Base-by-base conservation (phyloP, 1,140 invertebrate species). In the Drosophila nigromelanica region DNA sequence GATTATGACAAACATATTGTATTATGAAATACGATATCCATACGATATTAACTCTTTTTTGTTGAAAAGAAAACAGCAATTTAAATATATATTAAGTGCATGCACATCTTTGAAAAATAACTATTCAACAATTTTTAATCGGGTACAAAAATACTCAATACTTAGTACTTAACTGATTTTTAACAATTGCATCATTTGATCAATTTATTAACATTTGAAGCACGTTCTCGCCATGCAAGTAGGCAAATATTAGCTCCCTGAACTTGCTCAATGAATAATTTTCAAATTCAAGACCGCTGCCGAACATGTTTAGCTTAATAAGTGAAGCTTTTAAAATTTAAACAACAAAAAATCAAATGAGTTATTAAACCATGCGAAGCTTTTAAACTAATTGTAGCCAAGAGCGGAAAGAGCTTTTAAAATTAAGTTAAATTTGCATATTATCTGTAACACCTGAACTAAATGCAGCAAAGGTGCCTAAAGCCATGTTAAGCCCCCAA, bases 271-370 rank as follows among this genome's bases (percentile, higher is more conserved):
- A 63, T 63, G 73, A 72, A 73, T 73, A 69, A 1, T 52, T 43
- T 64, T 45, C 67, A 80, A 76, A 48, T 69, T 86, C 81, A 85
- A 68, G 74, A 86, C 47, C 60, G 54, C 50, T 33, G 45, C 48
- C 80, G 63, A 60, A 85, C 76, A 59, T 85, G 77, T 42, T 50
- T 35, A 15, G 73, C 68, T 54, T 80, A 70, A 54, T 52, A 76
- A 82, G 56, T 63, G 40, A 55, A 69, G 21, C 48, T 56, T 59
- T 12, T 2, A 37, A 35, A 47, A 15, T 2, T 37, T 27, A 4
- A 11, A 5, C 15, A n/a, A 27, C n/a, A 27, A 47, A 24, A 30
- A 12, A 30, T 39, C 27, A 51, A 60, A n/a, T 42, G 10, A 18
- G 48, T 62, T 50, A 42, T 7, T 60, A 60, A 61, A 37, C 18